Evolutionary conservation across 1,140 invertebrate species (phyloP).

Genomic region (Coptotermes formosanus): DNA sequence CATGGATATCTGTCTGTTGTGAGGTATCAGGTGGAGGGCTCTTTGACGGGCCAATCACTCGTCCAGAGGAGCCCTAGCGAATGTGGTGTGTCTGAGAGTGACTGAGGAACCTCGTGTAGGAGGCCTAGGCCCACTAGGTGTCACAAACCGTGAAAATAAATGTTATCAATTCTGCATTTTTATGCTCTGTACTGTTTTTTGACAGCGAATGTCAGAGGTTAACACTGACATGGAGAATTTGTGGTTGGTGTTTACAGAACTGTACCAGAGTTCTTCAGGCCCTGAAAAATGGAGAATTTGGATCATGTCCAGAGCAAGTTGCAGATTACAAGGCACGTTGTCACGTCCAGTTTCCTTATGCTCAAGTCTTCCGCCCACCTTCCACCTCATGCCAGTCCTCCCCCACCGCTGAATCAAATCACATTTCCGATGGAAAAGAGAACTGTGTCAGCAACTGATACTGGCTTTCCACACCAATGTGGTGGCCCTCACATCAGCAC

Average conservation of each 20-base stretch:
- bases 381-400: slow-evolving; percentile 28
- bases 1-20: too few relatives aligned
- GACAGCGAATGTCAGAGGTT: too few relatives aligned
- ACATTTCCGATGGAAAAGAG: slow-evolving; percentile 44
- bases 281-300: slow-evolving; percentile 75
- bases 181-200: too few relatives aligned
- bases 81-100: too few relatives aligned
- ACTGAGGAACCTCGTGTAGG: too few relatives aligned
- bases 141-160: too few relatives aligned
- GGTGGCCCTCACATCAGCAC: slow-evolving; percentile 16
- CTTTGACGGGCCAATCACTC: too few relatives aligned
- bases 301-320: slow-evolving; percentile 64
- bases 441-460: slow-evolving; percentile 53
- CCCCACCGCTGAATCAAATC: slow-evolving; percentile 23
- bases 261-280: slow-evolving; percentile 75
- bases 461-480: slow-evolving; percentile 28
- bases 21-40: too few relatives aligned
- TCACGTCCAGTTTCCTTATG: slow-evolving; percentile 70
- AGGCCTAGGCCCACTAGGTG: too few relatives aligned
- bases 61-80: too few relatives aligned
- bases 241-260: slow-evolving; percentile 53
- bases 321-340: slow-evolving; percentile 70
- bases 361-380: slow-evolving; percentile 61
- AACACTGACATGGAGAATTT: too few relatives aligned
- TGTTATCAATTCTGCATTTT: too few relatives aligned